Evolutionary conservation across 2,113 vertebrate species (phyloP), one percentile per base, ranked within the genome.

Genomic region (Muntiacus reevesi): DNA sequence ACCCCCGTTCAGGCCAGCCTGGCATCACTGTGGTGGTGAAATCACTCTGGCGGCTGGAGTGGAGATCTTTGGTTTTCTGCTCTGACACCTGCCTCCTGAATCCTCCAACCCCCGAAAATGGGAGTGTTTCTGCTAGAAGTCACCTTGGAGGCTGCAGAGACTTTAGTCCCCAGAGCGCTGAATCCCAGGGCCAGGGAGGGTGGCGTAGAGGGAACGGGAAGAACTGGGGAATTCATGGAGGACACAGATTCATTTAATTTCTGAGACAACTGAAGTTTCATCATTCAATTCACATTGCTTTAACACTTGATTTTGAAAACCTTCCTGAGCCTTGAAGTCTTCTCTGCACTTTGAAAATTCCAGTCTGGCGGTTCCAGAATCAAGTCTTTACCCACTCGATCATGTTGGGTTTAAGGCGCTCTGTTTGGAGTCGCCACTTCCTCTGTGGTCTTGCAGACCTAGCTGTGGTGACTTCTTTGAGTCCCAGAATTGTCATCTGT

Each of bases 201-300:
- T 0, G 12, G 54, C 0, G 2, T 0, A 50, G 59, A 82, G 36
- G 25, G 27, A 52, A 43, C 9, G 30, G 15, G 10, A 4, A 28
- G 33, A 82, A 64, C 25, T 17, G 16, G 33, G 17, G 1, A 16
- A 45, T 64, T 13, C 25, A 5, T 7, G 52, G 28, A 50, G 30
- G 5, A 33, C 2, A 16, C 33, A 64, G 1, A 36, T 60, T 52
- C 57, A 89, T 74, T 88, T 57, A 71, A 67, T 93, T 78, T 64
- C 62, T 84, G 54, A 54, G 64, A 67, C 19, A 50, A 28, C 33
- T 78, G 25, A n/a, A 45, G 43, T 89, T 47, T 78, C 36, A 23
- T 78, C 62, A 25, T 28, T 89, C 33, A 25, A 16, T 89, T 67
- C 47, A 43, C 28, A 52, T 52, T 43, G 12, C 57, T 76, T 84